Conservation (phyloP, 2,888 invertebrate species). For the Parochlus steinenii region DNA sequence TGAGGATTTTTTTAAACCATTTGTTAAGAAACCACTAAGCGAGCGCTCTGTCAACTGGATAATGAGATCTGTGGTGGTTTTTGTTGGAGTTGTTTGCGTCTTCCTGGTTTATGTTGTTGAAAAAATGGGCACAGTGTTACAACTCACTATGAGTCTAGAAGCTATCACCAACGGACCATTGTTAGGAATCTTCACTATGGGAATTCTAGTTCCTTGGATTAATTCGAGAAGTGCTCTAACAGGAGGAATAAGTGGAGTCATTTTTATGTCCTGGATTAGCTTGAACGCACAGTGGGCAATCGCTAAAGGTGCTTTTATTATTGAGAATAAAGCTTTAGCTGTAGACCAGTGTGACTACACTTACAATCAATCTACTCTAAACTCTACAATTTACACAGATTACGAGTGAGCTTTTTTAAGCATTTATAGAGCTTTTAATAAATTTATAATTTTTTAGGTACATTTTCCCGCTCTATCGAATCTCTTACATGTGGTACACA, state of each 20-base stretch:
- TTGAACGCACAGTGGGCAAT: slow-evolving; percentile 45
- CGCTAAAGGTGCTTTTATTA: slow-evolving; percentile 41
- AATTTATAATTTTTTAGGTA: slow-evolving; percentile 11
- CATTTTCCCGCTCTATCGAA: slow-evolving; percentile 38
- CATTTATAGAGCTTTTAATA: background rate
- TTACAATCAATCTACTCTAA: slow-evolving; percentile 26
- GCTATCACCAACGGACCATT: slow-evolving; percentile 55
- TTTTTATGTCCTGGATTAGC: slow-evolving; percentile 42
- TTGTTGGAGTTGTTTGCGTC: slow-evolving; percentile 50
- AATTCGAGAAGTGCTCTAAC: slow-evolving; percentile 43
- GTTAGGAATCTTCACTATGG: slow-evolving; percentile 46
- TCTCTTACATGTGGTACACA: slow-evolving; percentile 71
- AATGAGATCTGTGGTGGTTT: slow-evolving; percentile 52
- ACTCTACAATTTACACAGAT: slow-evolving; percentile 15
- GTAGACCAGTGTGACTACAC: slow-evolving; percentile 46
- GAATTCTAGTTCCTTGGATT: slow-evolving; percentile 51
- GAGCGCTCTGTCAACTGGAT: slow-evolving; percentile 38
- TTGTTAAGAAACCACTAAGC: slow-evolving; percentile 37
- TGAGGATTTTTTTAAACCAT: slow-evolving; percentile 54
- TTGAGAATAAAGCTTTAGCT: slow-evolving; percentile 46
- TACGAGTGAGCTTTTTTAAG: background rate
- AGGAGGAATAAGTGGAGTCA: slow-evolving; percentile 39
- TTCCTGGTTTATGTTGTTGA: slow-evolving; percentile 53
- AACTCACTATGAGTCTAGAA: slow-evolving; percentile 48
- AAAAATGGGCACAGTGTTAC: slow-evolving; percentile 54